Base-by-base conservation (phyloP, 2,888 invertebrate genomes). In the Spicauda simplicius region DNA sequence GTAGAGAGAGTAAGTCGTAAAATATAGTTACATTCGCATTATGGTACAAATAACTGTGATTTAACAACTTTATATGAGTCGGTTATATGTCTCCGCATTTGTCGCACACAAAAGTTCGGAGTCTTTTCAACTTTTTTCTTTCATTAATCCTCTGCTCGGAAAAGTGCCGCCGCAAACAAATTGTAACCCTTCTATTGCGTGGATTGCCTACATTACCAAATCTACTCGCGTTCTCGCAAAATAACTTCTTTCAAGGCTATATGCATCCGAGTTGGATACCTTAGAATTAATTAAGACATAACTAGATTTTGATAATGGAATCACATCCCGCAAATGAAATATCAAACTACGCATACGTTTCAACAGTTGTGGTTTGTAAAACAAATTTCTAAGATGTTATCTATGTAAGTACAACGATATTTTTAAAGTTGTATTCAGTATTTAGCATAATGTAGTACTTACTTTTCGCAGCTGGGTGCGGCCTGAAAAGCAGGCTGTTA, bases 81-180 rank as follows among this genome's bases (percentile, higher is more conserved):
- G 33, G n/a, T 57, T 50, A 52, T 67, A 61, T 67, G 61, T 67
- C 57, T 57, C 41, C n/a, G 41, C n/a, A 50, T 41, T 67, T 55
- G 50, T 62, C 48, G 52, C 18, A 33, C 25, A 62, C 50, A 52
- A 52, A 57, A 55, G 50, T 12, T 18, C 19, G 48, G n/a, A n/a
- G 41, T 25, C 67, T 41, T 57, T 61, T 52, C 61, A 65, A 61
- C 56, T 62, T 67, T 25, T 52, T 61, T 52, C 61, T 61, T 45
- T 41, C 67, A 67, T 67, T 67, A 67, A 67, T 67, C 55, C 67
- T 67, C 50, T 50, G 48, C 48, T 45, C 25, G 50, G 67, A 62
- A 67, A 62, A 67, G 61, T 67, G 61, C 41, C 60, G 37, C 48
- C 67, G 57, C 67, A 61, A 67, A 67, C 61, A 62, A 57, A 67